Evolutionary conservation across 2,888 invertebrate species (phyloP).

Genomic region (Agonum fuliginosum): DNA sequence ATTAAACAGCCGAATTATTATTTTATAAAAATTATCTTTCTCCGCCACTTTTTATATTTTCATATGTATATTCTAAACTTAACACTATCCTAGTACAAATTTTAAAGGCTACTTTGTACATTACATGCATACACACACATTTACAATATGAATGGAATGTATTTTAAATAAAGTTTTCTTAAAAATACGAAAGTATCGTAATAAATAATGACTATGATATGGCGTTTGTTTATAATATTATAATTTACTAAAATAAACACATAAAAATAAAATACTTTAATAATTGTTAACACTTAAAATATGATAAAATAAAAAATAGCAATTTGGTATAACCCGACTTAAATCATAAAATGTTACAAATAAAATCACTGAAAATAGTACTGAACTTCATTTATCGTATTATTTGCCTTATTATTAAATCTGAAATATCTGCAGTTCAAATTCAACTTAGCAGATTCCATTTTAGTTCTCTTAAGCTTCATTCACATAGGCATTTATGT

Average conservation of each 20-base stretch:
- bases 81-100: slow-evolving; percentile 13
- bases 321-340: not conserved
- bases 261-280: not conserved
- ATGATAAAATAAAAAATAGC: not conserved
- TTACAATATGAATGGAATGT: slow-evolving; percentile 19
- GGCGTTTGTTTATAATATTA: slow-evolving; percentile 12
- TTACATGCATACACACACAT: slow-evolving; percentile 26
- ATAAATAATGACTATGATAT: slow-evolving; percentile 40
- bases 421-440: too few relatives aligned
- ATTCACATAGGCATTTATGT: too few relatives aligned
- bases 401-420: too few relatives aligned
- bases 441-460: too few relatives aligned
- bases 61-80: slow-evolving; percentile 24
- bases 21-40: slow-evolving; percentile 38
- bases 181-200: slow-evolving; percentile 8
- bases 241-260: not conserved
- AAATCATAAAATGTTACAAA: not conserved
- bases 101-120: slow-evolving; percentile 19
- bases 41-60: slow-evolving; percentile 23
- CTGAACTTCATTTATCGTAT: too few relatives aligned
- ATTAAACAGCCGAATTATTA: slow-evolving; percentile 40
- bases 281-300: too few relatives aligned
- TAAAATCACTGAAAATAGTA: not conserved
- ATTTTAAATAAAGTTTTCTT: not conserved
- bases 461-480: too few relatives aligned